Evolutionary conservation across 2,888 invertebrate genomes (phyloP).

Genomic region (Lasius fuliginosus): DNA sequence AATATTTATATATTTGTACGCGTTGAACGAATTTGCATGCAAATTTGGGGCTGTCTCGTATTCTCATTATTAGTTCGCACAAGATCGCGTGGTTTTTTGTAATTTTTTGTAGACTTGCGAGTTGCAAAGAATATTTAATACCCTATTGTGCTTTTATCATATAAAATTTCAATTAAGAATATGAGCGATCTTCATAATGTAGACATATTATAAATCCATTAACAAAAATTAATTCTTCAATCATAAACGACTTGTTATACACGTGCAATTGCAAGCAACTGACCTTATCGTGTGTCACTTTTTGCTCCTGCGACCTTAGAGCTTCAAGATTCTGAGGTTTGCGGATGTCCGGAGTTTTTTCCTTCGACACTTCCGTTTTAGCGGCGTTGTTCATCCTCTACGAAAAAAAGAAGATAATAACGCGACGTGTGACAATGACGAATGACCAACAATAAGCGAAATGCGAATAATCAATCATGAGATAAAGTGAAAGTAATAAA

Average conservation of each 20-base stretch:
- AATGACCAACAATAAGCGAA: not conserved
- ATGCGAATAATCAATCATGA: not conserved
- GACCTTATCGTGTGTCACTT: conserved; percentile 85
- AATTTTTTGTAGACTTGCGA: not conserved
- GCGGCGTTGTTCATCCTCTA: conserved; percentile 81
- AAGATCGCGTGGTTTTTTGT: no score
- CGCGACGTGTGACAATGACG: not conserved
- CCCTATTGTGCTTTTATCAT: not conserved
- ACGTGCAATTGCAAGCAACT: conserved; percentile 44
- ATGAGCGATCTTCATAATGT: not conserved
- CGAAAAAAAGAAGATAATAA: conserved; percentile 31
- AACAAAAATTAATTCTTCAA: not conserved
- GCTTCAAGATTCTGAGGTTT: conserved; percentile 81
- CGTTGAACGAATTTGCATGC: not conserved
- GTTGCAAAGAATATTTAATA: not conserved
- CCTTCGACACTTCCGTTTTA: conserved; percentile 75
- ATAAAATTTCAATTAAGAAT: not conserved
- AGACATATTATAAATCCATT: not conserved
- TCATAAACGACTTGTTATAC: not conserved
- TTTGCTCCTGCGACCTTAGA: conserved; percentile 82
- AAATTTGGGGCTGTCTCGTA: not conserved
- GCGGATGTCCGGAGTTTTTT: conserved; percentile 73
- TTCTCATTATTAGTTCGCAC: not conserved
- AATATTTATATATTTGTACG: not conserved
- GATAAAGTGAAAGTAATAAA: not conserved